Evolutionary conservation across 2,888 invertebrate species (phyloP).

Genomic region (Trilocha varians): DNA sequence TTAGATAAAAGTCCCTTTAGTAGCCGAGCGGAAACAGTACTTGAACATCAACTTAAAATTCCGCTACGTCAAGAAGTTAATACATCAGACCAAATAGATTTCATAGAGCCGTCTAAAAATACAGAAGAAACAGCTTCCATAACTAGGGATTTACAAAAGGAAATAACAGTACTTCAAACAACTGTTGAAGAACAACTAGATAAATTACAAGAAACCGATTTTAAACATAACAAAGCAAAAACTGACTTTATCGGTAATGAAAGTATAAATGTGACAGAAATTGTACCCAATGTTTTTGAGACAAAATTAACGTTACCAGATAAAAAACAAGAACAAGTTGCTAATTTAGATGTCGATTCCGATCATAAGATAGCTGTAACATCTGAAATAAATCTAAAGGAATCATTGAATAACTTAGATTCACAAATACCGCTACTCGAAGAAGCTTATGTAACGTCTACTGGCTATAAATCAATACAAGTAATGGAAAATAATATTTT

Average conservation of each 20-base stretch:
- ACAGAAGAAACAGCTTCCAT: constrained; percentile 35
- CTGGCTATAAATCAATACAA: constrained; percentile 39
- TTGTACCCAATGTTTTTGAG: constrained; percentile 65
- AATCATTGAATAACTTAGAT: constrained; percentile 35
- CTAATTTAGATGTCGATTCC: constrained; percentile 62
- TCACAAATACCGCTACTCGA: constrained; percentile 29
- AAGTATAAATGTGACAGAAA: constrained; percentile 75
- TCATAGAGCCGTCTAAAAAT: constrained; percentile 24
- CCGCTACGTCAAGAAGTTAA: constrained; percentile 57
- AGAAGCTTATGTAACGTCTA: constrained; percentile 45
- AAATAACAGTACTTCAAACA: constrained; percentile 50
- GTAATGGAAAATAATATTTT: constrained; percentile 51
- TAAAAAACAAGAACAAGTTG: constrained; percentile 54
- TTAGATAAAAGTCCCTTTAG: constrained; percentile 31
- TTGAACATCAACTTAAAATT: constrained; percentile 53
- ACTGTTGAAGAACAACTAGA: constrained; percentile 66
- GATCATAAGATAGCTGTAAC: constrained; percentile 67
- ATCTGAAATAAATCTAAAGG: constrained; percentile 55
- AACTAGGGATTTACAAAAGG: constrained; percentile 48
- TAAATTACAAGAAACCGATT: constrained; percentile 68
- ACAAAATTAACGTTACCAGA: constrained; percentile 44
- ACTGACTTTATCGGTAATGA: constrained; percentile 69
- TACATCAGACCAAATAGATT: constrained; percentile 48
- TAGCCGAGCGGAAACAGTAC: constrained; percentile 29
- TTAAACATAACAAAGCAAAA: constrained; percentile 65